Percentiles rank a stretch among this genome's conserved stretches.
Conservation (phyloP, 2,113 vertebrate species). For the Galbula dea region DNA sequence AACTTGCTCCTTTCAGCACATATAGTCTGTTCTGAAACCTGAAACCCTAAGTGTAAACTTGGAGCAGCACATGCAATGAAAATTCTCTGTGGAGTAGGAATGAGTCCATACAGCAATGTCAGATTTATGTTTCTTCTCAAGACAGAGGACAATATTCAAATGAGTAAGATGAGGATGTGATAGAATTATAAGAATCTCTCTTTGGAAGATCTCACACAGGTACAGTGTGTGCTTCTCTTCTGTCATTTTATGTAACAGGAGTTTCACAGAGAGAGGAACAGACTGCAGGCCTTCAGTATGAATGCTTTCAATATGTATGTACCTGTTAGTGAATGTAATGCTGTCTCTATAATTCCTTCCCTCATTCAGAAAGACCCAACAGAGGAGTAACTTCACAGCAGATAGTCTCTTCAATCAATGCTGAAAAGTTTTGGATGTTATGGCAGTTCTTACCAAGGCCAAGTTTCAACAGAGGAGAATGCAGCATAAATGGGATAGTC, state of each 20-base stretch:
- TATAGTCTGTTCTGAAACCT: background rate
- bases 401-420: background rate
- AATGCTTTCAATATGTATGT: background rate
- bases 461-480: background rate
- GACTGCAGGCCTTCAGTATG: background rate
- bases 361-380: background rate
- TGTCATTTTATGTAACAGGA: background rate
- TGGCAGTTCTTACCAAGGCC: background rate
- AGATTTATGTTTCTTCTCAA: background rate
- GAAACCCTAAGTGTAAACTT: background rate
- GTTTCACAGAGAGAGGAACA: background rate
- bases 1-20: background rate
- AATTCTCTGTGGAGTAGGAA: background rate
- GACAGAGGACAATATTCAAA: background rate
- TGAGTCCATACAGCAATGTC: background rate
- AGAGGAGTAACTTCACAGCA: background rate
- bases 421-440: background rate
- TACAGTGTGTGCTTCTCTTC: background rate
- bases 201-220: background rate
- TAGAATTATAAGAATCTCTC: background rate
- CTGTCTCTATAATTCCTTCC: background rate
- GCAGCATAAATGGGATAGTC: background rate
- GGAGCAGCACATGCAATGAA: background rate
- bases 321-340: background rate
- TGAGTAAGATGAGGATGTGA: background rate